Conservation (phyloP, 2,113 vertebrate genomes). For the Litocranius walleri region DNA sequence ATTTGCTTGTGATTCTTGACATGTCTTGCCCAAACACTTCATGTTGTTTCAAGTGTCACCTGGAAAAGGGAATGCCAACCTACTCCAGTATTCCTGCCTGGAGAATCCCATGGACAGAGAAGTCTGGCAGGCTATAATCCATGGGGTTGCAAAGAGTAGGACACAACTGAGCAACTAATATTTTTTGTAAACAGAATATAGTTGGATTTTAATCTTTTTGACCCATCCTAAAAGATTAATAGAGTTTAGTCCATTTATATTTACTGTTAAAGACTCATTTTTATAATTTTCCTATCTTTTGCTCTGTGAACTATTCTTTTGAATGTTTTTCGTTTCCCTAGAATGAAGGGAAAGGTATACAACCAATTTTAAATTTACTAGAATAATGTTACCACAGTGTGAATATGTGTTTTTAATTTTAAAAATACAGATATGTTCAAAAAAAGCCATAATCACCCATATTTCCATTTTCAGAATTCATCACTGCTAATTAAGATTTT, state of each 20-base stretch:
- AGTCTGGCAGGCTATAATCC: background rate
- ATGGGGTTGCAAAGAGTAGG: background rate
- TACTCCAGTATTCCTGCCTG: background rate
- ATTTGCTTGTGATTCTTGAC: background rate
- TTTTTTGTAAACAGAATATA: background rate
- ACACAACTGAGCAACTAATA: background rate
- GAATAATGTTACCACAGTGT: background rate
- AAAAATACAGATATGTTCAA: background rate
- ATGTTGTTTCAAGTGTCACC: background rate
- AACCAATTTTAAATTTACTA: background rate
- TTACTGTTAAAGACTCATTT: background rate
- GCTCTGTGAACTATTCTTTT: background rate
- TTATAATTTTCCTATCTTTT: slow-evolving; percentile 8
- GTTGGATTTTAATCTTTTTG: background rate
- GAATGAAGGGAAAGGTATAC: background rate
- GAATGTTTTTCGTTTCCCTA: background rate
- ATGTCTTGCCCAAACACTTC: background rate
- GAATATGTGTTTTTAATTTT: background rate
- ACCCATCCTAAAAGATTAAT: background rate
- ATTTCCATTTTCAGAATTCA: background rate
- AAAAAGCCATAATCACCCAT: background rate
- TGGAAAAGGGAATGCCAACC: background rate
- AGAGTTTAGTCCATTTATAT: background rate
- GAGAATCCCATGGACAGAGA: background rate
- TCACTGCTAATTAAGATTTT: background rate